phyloP scores from a whole-genome alignment of 2,888 invertebrate genomes.

The Tanaodytes sp. region DNA sequence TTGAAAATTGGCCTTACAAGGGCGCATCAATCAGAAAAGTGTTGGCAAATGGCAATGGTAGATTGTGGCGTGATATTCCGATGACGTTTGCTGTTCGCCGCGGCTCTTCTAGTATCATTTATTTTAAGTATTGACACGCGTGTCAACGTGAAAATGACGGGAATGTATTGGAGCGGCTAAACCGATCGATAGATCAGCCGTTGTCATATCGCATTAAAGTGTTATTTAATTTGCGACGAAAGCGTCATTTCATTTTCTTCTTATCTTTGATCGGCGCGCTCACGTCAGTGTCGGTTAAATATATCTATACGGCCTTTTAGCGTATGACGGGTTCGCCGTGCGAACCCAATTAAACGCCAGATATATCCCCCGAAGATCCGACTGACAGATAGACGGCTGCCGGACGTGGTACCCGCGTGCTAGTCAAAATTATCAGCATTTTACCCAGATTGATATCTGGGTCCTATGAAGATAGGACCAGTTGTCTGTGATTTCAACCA shows the following conservation, averaged over 20 bases:
- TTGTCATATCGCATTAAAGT: slow-evolving; percentile 33
- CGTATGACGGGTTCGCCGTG: slow-evolving; percentile 14
- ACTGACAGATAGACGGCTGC: slow-evolving; percentile 32
- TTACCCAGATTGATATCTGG: too few species aligned
- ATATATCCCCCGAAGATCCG: slow-evolving; percentile 30
- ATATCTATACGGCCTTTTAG: not conserved
- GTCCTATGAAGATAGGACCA: too few species aligned
- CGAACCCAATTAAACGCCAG: slow-evolving; percentile 41
- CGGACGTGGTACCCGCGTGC: not conserved
- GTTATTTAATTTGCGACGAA: slow-evolving; percentile 37
- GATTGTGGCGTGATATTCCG: slow-evolving; percentile 20
- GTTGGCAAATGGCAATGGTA: too few species aligned
- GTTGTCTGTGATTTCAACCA: too few species aligned
- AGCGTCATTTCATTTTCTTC: slow-evolving; percentile 38
- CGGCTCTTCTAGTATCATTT: slow-evolving; percentile 39
- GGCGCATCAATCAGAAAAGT: too few species aligned
- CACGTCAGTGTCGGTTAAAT: slow-evolving; percentile 29
- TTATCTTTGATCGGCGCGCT: slow-evolving; percentile 16
- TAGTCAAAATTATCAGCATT: too few species aligned
- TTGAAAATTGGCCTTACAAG: too few species aligned
- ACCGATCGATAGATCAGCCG: slow-evolving; percentile 24
- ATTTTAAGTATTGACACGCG: slow-evolving; percentile 37
- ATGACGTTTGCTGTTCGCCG: slow-evolving; percentile 34
- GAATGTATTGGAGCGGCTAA: slow-evolving; percentile 11
- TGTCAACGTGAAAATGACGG: slow-evolving; percentile 23